A percentile compares a stretch with the other conserved stretches of the same genome.
Evolutionary conservation across 2,113 vertebrate genomes (phyloP).

Genomic region (Rallus limicola): DNA sequence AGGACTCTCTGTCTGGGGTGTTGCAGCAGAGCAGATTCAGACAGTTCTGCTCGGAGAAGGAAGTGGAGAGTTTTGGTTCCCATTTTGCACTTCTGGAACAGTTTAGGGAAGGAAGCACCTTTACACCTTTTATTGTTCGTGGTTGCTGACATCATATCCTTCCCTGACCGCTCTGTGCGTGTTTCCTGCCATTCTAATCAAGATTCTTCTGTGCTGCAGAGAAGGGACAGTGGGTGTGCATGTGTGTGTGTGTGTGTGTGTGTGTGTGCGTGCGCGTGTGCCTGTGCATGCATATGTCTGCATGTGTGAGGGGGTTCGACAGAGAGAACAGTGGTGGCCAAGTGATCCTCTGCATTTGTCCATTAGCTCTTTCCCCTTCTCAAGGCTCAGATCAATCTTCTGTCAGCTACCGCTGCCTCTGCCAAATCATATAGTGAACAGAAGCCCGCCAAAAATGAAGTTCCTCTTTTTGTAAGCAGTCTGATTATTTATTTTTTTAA

Average conservation of each 20-base stretch:
- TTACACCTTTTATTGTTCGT: slow-evolving; percentile 98
- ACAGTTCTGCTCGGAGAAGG: slow-evolving; percentile 77
- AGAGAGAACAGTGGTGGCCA: neutral
- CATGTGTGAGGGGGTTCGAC: no score
- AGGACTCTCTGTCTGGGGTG: slow-evolving; percentile 63
- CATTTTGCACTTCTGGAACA: slow-evolving; percentile 87
- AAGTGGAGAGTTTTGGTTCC: slow-evolving; percentile 89
- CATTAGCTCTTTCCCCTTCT: slow-evolving; percentile 51
- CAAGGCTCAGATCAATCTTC: slow-evolving; percentile 64
- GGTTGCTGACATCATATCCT: slow-evolving; percentile 96
- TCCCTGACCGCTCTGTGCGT: slow-evolving; percentile 84
- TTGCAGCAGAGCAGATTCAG: slow-evolving; percentile 71
- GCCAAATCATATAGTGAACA: slow-evolving; percentile 73
- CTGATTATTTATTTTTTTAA: slow-evolving; percentile 65
- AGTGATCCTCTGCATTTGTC: slow-evolving; percentile 47
- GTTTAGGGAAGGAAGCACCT: slow-evolving; percentile 98
- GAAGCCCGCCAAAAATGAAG: slow-evolving; percentile 76
- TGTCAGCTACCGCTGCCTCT: slow-evolving; percentile 64
- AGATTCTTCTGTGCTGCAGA: slow-evolving; percentile 75
- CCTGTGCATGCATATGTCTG: neutral
- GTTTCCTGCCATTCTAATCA: slow-evolving; percentile 91
- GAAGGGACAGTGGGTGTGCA: slow-evolving; percentile 52
- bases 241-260: neutral
- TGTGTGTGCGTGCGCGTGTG: neutral
- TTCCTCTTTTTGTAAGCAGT: slow-evolving; percentile 82